Evolutionary conservation across 2,113 vertebrate species (phyloP), one percentile per base, ranked within the genome.

Genomic region (Lepus timidus): DNA sequence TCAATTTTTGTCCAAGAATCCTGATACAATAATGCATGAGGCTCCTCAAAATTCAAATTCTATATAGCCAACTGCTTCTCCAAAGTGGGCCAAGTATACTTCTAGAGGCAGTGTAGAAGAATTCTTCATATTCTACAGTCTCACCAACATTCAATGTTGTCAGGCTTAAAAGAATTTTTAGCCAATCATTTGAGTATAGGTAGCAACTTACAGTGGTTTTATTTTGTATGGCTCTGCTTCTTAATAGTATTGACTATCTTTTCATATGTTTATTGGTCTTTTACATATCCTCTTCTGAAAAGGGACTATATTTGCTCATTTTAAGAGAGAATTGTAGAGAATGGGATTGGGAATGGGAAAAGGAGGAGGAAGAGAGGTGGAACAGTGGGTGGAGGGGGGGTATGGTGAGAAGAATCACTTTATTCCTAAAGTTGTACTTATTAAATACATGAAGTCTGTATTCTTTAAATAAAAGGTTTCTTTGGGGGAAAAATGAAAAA

Each of bases 211-310:
- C 0, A 58, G n/a, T 71, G 39, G 8, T 31, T 85, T 90, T 61
- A 64, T 84, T 75, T 84, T 86, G 20, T 31, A 84, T 75, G 39
- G n/a, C 22, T 70, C 33, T 64, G 76, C 52, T 85, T 95, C 14
- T 19, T 86, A 78, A 68, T 67, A 25, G 87, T 31, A 61, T 9
- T 67, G 20, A 67, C 80, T 25, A 68, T 51, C 9, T 81, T 91
- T 86, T 74, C 22, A 17, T 51, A 62, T n/a, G 25, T 71, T 92
- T 90, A 85, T 52, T 81, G 52, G 14, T 6, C 85, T 80, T 79
- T 64, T 58, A 79, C 17, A 44, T 84, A 80, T 62, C 27, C 11
- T 67, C 39, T 92, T 86, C 36, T 23, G 12, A 13, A 19, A 92
- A 88, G 17, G 14, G 13, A 3, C 44, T 55, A 44, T 73, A 44